These are phyloP conservation scores for Perognathus longimembris DNA, from an alignment of 2,113 vertebrate genomes.

Conservation along the genomic window DNA sequence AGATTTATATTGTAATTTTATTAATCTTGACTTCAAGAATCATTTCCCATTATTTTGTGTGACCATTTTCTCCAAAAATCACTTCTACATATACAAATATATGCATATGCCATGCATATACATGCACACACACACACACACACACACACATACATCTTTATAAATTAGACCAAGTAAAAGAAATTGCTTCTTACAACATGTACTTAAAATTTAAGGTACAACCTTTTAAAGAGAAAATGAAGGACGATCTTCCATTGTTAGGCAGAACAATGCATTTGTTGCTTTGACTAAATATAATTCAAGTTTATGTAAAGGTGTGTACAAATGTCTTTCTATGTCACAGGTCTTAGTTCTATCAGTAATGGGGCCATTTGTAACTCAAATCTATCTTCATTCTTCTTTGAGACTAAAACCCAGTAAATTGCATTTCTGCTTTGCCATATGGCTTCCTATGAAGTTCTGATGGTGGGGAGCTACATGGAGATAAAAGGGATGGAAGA, in stretches of 20 bases:
- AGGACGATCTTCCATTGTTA: not conserved
- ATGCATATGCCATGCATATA: too few species aligned
- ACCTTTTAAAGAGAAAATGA: conserved; percentile 26
- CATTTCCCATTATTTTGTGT: not conserved
- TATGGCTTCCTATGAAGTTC: not conserved
- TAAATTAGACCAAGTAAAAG: not conserved
- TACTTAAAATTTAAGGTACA: not conserved
- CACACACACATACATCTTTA: too few species aligned
- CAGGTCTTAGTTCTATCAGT: not conserved
- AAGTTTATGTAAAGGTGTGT: not conserved
- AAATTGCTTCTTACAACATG: not conserved
- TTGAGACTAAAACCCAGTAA: not conserved
- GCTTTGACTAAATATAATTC: not conserved
- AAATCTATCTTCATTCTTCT: not conserved
- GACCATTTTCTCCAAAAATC: conserved; percentile 13
- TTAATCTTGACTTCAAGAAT: not conserved
- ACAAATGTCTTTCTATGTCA: not conserved
- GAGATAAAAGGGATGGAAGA: not conserved
- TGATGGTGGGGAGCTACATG: not conserved
- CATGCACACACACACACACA: too few species aligned
- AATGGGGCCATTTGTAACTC: not conserved
- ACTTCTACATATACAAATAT: too few species aligned
- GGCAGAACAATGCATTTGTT: not conserved
- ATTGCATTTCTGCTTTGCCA: not conserved
- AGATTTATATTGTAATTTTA: not conserved